A percentile compares a stretch with the other conserved stretches of the same genome.
Conservation (phyloP, 2,113 vertebrate genomes). For the Leuciscus idus region DNA sequence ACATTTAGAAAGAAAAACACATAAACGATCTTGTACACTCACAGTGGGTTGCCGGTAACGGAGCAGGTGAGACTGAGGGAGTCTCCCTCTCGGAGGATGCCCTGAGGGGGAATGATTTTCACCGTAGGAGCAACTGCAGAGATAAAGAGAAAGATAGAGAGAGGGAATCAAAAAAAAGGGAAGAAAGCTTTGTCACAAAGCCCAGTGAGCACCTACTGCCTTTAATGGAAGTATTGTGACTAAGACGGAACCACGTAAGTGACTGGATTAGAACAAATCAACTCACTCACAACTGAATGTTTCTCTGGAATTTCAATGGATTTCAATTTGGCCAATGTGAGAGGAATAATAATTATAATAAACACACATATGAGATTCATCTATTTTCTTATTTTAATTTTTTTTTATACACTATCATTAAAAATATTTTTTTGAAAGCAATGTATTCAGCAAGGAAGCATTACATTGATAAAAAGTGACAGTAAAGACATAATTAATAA, state of each 20-base stretch:
- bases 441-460: too few relatives aligned
- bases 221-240: neutral
- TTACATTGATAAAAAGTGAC: too few relatives aligned
- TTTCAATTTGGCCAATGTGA: neutral
- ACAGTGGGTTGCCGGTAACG: slow-evolving; percentile 87
- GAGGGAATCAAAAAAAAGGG: neutral
- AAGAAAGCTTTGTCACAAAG: neutral
- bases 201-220: neutral
- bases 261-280: neutral
- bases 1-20: slow-evolving; percentile 33
- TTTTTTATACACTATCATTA: neutral
- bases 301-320: neutral
- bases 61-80: slow-evolving; percentile 84
- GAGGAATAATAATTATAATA: too few relatives aligned
- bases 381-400: neutral
- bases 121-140: slow-evolving; percentile 85
- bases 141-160: slow-evolving; percentile 45
- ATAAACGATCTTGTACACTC: slow-evolving; percentile 68
- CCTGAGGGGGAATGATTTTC: slow-evolving; percentile 82
- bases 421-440: neutral
- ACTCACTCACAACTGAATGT: neutral
- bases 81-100: slow-evolving; percentile 88
- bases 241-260: neutral
- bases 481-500: too few relatives aligned
- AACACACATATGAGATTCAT: too few relatives aligned